Evolutionary conservation across 2,888 invertebrate species (phyloP).

Genomic region (Agrotis exclamationis): DNA sequence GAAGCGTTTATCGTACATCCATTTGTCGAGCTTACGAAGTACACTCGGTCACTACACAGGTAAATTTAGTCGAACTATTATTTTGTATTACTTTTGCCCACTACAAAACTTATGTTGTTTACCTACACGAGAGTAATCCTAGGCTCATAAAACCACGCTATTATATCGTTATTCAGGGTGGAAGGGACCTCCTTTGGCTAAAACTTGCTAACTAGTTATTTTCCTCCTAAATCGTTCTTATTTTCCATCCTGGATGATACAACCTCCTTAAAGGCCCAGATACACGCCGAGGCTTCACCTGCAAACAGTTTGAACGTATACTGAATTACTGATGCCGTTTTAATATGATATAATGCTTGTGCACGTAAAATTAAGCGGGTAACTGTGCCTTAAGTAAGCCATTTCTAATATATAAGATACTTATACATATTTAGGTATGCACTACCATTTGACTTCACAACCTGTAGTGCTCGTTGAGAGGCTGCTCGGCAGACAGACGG

Average conservation of each 20-base stretch:
- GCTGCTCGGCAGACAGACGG: background rate
- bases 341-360: background rate
- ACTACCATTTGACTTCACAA: slow-evolving; percentile 56
- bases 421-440: slow-evolving; percentile 60
- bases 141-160: background rate
- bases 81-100: too few species aligned
- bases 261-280: background rate
- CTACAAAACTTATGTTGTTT: too few species aligned
- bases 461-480: slow-evolving; percentile 70
- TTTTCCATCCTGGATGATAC: background rate
- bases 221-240: background rate
- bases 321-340: background rate
- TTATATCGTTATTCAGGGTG: background rate
- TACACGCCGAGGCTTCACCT: background rate
- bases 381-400: slow-evolving; percentile 6
- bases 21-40: too few species aligned
- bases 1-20: too few species aligned
- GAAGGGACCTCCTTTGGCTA: background rate
- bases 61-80: too few species aligned
- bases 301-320: background rate
- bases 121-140: background rate
- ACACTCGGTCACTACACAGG: too few species aligned
- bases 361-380: background rate
- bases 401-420: slow-evolving; percentile 28
- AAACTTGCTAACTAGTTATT: background rate